A percentile compares a stretch with the other conserved stretches of the same genome.
Conservation (phyloP, 2,113 vertebrate genomes). For the Shinisaurus crocodilurus region DNA sequence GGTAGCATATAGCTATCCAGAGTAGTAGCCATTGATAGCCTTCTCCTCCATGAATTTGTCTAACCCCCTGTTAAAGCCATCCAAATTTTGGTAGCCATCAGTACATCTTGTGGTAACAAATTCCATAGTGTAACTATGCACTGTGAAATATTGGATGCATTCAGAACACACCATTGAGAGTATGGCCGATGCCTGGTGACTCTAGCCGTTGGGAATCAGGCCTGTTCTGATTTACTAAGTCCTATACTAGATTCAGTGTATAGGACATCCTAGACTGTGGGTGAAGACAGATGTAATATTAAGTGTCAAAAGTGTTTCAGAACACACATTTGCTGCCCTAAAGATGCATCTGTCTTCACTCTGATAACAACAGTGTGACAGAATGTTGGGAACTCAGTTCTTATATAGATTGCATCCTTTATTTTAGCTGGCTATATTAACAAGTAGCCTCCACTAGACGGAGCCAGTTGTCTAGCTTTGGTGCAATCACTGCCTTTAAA, state of each 20-base stretch:
- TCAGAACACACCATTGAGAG: too few species aligned
- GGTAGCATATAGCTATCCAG: too few species aligned
- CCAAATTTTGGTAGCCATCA: too few species aligned
- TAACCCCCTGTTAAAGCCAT: too few species aligned
- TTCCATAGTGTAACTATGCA: too few species aligned
- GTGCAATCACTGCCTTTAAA: background rate
- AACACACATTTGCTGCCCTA: background rate
- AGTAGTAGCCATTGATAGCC: too few species aligned
- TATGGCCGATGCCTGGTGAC: too few species aligned
- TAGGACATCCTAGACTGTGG: background rate
- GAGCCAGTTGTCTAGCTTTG: constrained; percentile 4
- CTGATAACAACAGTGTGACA: background rate
- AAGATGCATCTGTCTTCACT: background rate
- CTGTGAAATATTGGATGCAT: too few species aligned
- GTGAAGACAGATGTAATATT: background rate
- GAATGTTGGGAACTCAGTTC: background rate
- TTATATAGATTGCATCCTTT: background rate
- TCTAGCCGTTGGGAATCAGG: background rate
- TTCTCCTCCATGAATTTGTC: too few species aligned
- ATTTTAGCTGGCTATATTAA: background rate
- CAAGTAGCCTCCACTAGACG: background rate
- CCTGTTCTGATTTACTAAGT: background rate
- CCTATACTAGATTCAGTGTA: background rate
- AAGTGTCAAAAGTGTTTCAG: background rate
- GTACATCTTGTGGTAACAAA: too few species aligned